Conservation (phyloP, 2,113 vertebrate species). For the Fulica atra region DNA sequence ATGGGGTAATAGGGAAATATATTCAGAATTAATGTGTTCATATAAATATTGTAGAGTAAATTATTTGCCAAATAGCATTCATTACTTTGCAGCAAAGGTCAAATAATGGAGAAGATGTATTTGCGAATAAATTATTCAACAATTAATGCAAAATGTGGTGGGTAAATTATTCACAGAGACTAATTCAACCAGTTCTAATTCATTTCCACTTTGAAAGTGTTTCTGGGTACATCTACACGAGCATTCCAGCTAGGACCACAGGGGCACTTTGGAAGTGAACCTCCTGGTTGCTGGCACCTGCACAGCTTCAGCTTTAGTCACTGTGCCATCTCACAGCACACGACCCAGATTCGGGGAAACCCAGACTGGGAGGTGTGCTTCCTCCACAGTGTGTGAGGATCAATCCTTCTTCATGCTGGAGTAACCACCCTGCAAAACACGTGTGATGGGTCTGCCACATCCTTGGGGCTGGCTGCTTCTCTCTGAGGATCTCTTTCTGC, state of each 20-base stretch:
- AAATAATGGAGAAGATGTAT: conserved; percentile 56
- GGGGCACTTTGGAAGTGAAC: background rate
- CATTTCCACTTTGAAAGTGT: background rate
- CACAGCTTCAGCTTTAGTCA: fast-evolving
- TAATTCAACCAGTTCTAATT: conserved; percentile 45
- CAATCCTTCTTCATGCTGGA: background rate
- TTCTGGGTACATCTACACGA: background rate
- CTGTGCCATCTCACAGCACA: fast-evolving
- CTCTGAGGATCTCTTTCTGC: background rate
- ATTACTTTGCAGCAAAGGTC: conserved; percentile 29
- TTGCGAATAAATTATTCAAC: conserved; percentile 58
- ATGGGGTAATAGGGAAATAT: background rate
- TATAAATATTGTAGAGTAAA: conserved; percentile 46
- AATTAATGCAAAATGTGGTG: conserved; percentile 24
- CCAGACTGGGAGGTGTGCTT: background rate
- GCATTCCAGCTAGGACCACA: background rate
- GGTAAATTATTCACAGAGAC: conserved; percentile 49
- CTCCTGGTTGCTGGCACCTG: fast-evolving
- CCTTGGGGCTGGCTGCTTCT: background rate
- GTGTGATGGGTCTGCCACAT: fast-evolving
- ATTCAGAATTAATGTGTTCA: conserved; percentile 2
- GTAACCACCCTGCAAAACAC: background rate
- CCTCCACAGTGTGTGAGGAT: fast-evolving
- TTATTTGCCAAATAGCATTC: conserved; percentile 50
- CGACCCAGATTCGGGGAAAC: fast-evolving